Conservation (phyloP, 2,888 invertebrate species). For the Sphinx pinastri region DNA sequence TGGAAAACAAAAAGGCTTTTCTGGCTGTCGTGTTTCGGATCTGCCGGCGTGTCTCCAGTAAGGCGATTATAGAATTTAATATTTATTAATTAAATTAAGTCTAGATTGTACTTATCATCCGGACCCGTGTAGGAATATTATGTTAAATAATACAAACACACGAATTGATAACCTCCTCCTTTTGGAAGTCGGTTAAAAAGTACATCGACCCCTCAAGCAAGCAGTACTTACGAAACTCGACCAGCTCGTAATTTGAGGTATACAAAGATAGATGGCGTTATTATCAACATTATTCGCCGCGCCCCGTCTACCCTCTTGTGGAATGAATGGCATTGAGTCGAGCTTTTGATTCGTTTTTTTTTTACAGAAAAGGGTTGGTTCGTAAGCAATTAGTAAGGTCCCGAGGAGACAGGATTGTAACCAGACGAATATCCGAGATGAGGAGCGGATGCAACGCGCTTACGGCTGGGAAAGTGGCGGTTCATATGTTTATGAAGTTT, state of each 20-base stretch:
- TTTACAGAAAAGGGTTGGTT: conserved; percentile 9
- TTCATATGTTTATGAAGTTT: not conserved
- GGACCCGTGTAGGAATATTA: too few relatives aligned
- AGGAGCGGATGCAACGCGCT: conserved; percentile 50
- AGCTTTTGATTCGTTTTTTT: conserved; percentile 19
- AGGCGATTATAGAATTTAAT: too few relatives aligned
- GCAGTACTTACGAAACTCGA: not conserved
- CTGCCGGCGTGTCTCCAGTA: too few relatives aligned
- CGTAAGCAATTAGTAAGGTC: conserved; percentile 33
- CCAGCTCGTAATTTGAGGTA: conserved; percentile 12
- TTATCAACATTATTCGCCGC: conserved; percentile 21
- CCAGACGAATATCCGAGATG: conserved; percentile 71
- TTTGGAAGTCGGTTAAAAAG: too few relatives aligned
- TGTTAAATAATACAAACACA: too few relatives aligned
- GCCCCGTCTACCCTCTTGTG: conserved; percentile 8
- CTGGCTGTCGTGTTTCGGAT: too few relatives aligned
- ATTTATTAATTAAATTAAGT: too few relatives aligned
- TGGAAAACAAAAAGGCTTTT: too few relatives aligned
- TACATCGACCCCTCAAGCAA: not conserved
- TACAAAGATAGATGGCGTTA: conserved; percentile 14
- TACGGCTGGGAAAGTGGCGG: conserved; percentile 43
- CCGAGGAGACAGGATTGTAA: conserved; percentile 57
- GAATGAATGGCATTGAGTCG: conserved; percentile 16
- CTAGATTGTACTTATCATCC: too few relatives aligned
- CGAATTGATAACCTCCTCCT: too few relatives aligned